Percentiles rank a stretch among this genome's conserved stretches.
Evolutionary conservation across 2,888 invertebrate genomes (phyloP).

Genomic region (Drosophila trichaetosa): DNA sequence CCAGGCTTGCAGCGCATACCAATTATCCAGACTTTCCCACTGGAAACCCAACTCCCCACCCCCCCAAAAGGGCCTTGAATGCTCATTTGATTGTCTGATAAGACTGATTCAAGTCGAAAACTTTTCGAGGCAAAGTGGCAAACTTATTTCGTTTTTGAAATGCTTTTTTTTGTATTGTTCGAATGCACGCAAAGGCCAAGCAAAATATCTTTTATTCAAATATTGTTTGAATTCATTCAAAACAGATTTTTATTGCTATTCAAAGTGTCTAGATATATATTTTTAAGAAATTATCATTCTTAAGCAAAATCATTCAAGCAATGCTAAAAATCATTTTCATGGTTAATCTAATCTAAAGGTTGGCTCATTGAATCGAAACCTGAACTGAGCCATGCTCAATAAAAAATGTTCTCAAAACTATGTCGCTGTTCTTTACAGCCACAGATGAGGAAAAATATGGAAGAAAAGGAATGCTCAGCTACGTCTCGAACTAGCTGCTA

Average conservation of each 20-base stretch:
- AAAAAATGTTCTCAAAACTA: neutral
- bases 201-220: slow-evolving; percentile 1
- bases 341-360: neutral
- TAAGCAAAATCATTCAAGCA: neutral
- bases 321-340: neutral
- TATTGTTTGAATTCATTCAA: neutral
- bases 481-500: slow-evolving; percentile 12
- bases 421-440: neutral
- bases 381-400: neutral
- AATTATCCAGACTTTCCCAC: slow-evolving; percentile 42
- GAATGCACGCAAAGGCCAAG: slow-evolving; percentile 14
- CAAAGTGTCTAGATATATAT: neutral
- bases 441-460: neutral
- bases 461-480: neutral
- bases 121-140: neutral
- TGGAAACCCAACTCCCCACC: neutral
- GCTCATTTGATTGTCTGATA: slow-evolving; percentile 17
- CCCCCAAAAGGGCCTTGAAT: slow-evolving; percentile 6
- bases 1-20: slow-evolving; percentile 53
- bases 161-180: neutral
- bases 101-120: slow-evolving; percentile 15
- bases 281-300: neutral
- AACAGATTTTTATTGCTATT: neutral
- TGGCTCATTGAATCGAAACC: neutral
- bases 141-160: neutral